Conservation (phyloP, 2,113 vertebrate species). For the Rhea americana region DNA sequence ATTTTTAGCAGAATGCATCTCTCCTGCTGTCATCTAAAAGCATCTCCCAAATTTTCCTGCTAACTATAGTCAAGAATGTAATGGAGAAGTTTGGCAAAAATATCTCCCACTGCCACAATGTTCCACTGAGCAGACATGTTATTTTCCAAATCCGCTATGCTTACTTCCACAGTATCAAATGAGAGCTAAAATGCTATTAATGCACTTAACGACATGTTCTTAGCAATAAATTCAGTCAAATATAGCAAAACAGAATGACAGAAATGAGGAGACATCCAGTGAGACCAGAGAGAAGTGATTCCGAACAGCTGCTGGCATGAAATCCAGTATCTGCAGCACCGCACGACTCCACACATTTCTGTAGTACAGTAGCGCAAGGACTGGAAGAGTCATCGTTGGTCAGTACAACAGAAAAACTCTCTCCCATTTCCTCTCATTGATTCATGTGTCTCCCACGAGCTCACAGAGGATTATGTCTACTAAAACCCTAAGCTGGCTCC, state of each 20-base stretch:
- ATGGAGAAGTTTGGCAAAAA: constrained; percentile 51
- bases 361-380: background rate
- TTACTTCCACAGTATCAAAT: constrained; percentile 20
- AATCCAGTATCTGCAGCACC: background rate
- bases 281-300: background rate
- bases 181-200: background rate
- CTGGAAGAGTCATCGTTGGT: background rate
- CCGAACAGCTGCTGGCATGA: constrained; percentile 16
- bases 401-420: background rate
- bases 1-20: constrained; percentile 11
- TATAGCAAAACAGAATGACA: constrained; percentile 19
- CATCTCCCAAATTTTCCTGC: background rate
- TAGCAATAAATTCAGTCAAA: constrained; percentile 19
- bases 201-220: background rate
- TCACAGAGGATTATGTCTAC: background rate
- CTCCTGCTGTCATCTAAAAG: constrained; percentile 15
- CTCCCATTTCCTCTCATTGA: background rate
- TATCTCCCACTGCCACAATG: background rate
- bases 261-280: background rate
- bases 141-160: background rate
- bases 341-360: rapidly evolving
- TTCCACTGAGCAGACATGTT: constrained; percentile 4
- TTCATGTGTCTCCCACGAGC: background rate
- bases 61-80: constrained; percentile 44
- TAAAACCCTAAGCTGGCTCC: background rate